A percentile compares a stretch with the other conserved stretches of the same genome.
These are phyloP conservation scores for Psilopogon haemacephalus DNA, from an alignment of 2,113 vertebrate genomes.

Conservation along the genomic window DNA sequence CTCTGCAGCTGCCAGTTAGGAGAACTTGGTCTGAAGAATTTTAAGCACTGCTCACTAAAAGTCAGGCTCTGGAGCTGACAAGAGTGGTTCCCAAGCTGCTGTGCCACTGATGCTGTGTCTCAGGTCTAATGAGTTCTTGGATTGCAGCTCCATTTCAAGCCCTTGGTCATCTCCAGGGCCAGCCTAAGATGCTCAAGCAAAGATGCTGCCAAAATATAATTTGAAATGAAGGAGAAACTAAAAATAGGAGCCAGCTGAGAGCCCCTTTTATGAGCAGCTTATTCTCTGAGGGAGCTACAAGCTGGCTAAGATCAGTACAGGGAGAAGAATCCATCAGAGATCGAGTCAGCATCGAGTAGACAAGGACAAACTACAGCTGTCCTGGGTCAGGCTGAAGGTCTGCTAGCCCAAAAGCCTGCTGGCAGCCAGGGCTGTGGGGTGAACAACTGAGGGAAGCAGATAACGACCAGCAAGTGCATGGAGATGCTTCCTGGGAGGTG, in stretches of 20 bases:
- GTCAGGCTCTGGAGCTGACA: background rate
- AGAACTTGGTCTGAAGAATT: background rate
- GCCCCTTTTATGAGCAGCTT: background rate
- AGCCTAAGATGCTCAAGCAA: background rate
- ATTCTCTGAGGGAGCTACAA: background rate
- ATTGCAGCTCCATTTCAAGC: background rate
- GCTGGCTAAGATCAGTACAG: background rate
- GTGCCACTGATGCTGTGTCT: background rate
- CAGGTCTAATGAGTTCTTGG: background rate
- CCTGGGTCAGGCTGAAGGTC: background rate
- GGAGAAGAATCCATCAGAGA: background rate
- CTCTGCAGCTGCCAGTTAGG: background rate
- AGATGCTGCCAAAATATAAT: slow-evolving; percentile 34
- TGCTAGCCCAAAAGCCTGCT: background rate
- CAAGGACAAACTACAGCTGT: background rate
- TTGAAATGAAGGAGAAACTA: slow-evolving; percentile 32
- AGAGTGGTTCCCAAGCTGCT: background rate
- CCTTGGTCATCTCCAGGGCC: background rate
- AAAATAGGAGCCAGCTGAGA: background rate
- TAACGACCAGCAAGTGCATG: background rate
- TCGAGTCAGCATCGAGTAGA: background rate
- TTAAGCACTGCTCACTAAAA: background rate
- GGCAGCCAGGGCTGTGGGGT: background rate
- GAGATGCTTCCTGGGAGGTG: background rate
- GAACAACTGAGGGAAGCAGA: fast-evolving